Base-by-base conservation (phyloP, 1,140 invertebrate genomes). In the Scaptodrosophila lebanonensis region DNA sequence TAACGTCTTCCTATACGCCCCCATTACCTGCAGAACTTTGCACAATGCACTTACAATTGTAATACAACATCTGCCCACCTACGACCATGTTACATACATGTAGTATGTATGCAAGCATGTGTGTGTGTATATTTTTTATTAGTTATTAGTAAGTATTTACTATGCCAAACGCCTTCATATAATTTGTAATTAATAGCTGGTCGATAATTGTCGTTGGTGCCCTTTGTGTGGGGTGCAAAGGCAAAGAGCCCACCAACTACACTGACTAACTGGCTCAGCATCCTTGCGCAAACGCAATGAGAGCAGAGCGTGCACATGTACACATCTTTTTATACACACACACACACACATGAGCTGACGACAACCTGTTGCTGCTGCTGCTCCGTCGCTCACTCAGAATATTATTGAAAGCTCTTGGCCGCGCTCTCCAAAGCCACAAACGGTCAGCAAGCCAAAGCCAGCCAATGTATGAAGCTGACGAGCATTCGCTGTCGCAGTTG, bases 221-320 rank as follows among this genome's bases (percentile, higher is more conserved):
- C 50, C 63, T 63, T 60, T 51, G 44, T 35, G 30, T 76, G 76
- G 43, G 73, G 73, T 77, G 72, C 56, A 64, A 77, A 76, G 50
- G 32, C 60, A 75, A 66, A 71, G 68, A 62, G 68, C 47, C 29
- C 17, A 20, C 20, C 29, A 25, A 44, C 25, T 32, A n/a, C 6
- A 18, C 1, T 29, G 3, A 30, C 13, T 16, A 36, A 45, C 22
- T 7, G 29, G 40, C 43, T 33, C 43, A 38, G 43, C 66, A 71
- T 76, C 71, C 71, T 76, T 76, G 59, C 52, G 35, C 51, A 66
- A 30, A 52, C 38, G 27, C 52, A 44, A 18, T 15, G 44, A 44
- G 57, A 33, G 40, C 20, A 48, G 45, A 42, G 29, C 12, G 29
- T 39, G 50, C 50, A 50, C 44, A 30, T 42, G 29, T 8, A 16